phyloP scores from a whole-genome alignment of 2,113 vertebrate species.

The Grammomys dolichurus region DNA sequence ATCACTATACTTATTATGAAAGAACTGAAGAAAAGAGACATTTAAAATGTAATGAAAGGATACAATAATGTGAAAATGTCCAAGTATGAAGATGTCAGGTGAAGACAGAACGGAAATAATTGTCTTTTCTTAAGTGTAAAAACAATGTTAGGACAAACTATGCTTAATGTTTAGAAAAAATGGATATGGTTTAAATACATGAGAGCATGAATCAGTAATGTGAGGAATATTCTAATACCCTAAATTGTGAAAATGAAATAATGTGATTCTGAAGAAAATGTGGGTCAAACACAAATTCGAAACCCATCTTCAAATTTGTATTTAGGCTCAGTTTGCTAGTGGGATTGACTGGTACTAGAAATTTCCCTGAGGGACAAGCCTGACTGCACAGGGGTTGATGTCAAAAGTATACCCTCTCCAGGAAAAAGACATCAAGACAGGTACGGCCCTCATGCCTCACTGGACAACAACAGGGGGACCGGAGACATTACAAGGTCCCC shows the following conservation, averaged over 20 bases:
- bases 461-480: too few relatives aligned
- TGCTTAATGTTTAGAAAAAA: neutral
- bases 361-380: neutral
- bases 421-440: too few relatives aligned
- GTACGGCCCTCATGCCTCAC: too few relatives aligned
- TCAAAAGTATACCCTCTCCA: too few relatives aligned
- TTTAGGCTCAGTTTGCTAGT: neutral
- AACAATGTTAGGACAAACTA: neutral
- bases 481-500: too few relatives aligned
- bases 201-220: neutral
- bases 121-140: neutral
- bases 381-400: too few relatives aligned
- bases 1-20: neutral
- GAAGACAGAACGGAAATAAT: neutral
- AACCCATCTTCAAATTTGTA: neutral
- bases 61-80: neutral
- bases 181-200: neutral
- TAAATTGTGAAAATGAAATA: neutral
- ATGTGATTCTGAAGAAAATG: neutral
- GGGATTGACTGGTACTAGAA: neutral
- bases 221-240: neutral
- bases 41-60: neutral
- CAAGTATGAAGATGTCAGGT: neutral
- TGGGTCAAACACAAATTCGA: neutral
- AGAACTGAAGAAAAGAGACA: neutral